Base-by-base conservation (phyloP, 1,140 invertebrate species). In the Lucilia cuprina region DNA sequence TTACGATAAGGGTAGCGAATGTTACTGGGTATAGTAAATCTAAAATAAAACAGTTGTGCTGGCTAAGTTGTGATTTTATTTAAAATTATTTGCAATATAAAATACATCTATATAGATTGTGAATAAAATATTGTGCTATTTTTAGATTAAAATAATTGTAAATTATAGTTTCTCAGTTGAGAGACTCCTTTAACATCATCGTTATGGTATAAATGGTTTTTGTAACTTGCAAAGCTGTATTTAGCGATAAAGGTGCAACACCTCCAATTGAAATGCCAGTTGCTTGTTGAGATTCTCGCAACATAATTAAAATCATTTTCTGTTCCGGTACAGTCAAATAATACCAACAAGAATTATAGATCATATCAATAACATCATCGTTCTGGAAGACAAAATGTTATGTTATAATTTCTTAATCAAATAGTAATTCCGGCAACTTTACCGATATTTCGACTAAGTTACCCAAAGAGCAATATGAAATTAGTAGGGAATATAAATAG, bases 331-430 rank as follows among this genome's bases (percentile, higher is more conserved):
- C 14, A 0, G 74, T 34, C 34, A 75, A 17, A 2, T 34, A 2
- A 34, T 75, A 75, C 74, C 74, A 75, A 14, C n/a, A n/a, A 17
- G 55, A 78, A 19, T 41, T 34, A n/a, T 78, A 78, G 4, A 78
- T 78, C 13, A 47, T 7, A 4, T 3, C 8, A n/a, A 41, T 78
- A 5, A 78, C 17, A 19, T 78, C 75, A 0, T 47, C 35, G 35
- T 78, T 78, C 75, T 41, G 35, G 0, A 78, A 78, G 13, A 17
- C 0, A 41, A 41, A n/a, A n/a, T n/a, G n/a, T n/a, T n/a, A n/a
- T n/a, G n/a, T n/a, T n/a, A n/a, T n/a, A n/a, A n/a, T n/a, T n/a
- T n/a, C n/a, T n/a, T n/a, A n/a, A n/a, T n/a, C n/a, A n/a, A n/a
- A n/a, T n/a, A n/a, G n/a, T n/a, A n/a, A n/a, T n/a, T n/a, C n/a